Evolutionary conservation across 1,140 invertebrate species (phyloP).

Genomic region (Lysiphlebus fabarum): DNA sequence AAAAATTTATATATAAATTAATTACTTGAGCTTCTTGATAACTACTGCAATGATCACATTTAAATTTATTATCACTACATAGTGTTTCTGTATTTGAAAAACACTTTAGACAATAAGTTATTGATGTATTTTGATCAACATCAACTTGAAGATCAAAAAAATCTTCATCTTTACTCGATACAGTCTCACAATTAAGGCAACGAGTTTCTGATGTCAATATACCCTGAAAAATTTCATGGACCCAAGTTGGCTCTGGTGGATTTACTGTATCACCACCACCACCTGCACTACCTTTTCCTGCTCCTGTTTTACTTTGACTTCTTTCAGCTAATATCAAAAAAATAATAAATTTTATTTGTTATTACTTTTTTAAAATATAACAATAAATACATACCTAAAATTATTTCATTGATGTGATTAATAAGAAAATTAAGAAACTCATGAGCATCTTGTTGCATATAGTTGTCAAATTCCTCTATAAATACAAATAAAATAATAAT

Average conservation of each 20-base stretch:
- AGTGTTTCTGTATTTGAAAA: conserved; percentile 98
- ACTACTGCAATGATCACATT: conserved; percentile 98
- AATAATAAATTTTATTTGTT: neutral
- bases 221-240: conserved; percentile 99
- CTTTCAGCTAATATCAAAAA: conserved; percentile 65
- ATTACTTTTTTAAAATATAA: too few species aligned
- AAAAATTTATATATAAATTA: conserved; percentile 18
- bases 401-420: conserved; percentile 93
- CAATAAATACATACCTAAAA: conserved; percentile 77
- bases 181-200: conserved; percentile 99
- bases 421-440: conserved; percentile 99
- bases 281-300: conserved; percentile 47
- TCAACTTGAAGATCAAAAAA: conserved; percentile 99
- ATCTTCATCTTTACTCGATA: conserved; percentile 99
- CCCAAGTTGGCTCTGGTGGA: conserved; percentile 92
- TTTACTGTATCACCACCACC: conserved; percentile 48
- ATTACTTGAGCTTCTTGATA: conserved; percentile 95
- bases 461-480: conserved; percentile 98
- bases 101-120: conserved; percentile 95
- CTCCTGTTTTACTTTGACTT: conserved; percentile 65
- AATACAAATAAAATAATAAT: conserved; percentile 39
- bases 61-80: conserved; percentile 99
- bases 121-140: conserved; percentile 98
- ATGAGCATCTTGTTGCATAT: conserved; percentile 99
- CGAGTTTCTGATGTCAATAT: conserved; percentile 98